Conservation (phyloP, 1,140 invertebrate genomes). For the Frieseomelitta varia region DNA sequence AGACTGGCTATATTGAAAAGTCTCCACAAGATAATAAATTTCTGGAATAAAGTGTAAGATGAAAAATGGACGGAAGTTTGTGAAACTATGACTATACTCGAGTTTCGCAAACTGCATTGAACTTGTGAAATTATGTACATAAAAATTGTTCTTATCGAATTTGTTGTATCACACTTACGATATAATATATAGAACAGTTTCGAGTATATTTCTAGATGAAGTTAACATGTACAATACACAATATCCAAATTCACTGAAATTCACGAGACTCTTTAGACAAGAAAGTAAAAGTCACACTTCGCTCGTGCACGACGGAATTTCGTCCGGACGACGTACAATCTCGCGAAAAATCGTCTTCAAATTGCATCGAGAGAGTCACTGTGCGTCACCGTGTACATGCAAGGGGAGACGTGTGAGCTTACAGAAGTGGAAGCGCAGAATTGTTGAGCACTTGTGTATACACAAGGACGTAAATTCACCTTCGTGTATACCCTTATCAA, state of each 20-base stretch:
- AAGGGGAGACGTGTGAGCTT: neutral
- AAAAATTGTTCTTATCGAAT: no score
- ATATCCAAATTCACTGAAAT: neutral
- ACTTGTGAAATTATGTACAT: no score
- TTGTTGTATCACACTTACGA: no score
- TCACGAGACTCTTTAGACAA: neutral
- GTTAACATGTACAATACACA: no score
- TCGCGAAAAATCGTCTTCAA: neutral
- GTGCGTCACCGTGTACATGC: neutral
- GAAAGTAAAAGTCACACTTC: neutral
- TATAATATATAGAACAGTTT: no score
- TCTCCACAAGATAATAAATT: no score
- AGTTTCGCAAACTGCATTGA: no score
- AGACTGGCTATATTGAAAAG: no score
- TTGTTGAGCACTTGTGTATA: neutral
- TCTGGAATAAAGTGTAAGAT: no score
- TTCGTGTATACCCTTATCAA: constrained; percentile 51
- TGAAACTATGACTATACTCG: no score
- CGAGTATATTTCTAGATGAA: no score
- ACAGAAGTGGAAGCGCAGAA: neutral
- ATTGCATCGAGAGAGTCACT: neutral
- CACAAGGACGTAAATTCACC: constrained; percentile 32
- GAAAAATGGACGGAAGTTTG: no score
- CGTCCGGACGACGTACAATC: neutral
- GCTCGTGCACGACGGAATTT: neutral